phyloP scores from a whole-genome alignment of 2,888 invertebrate genomes.

The Amitus sp. region DNA sequence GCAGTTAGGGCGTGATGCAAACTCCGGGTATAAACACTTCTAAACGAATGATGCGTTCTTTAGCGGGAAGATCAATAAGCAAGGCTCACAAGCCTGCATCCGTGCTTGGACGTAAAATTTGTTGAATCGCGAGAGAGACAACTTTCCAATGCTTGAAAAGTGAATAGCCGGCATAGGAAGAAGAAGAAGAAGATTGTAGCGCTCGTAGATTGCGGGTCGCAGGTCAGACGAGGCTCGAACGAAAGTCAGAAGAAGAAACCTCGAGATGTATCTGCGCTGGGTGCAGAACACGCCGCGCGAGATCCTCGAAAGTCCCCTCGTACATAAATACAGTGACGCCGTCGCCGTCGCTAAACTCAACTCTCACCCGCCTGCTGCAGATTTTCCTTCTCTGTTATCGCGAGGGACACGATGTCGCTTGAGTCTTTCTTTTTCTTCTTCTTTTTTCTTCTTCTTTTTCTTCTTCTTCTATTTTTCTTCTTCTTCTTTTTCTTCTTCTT shows the following conservation, averaged over 20 bases:
- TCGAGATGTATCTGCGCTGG: slow-evolving; percentile 37
- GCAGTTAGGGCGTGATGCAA: too few relatives aligned
- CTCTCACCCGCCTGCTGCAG: slow-evolving; percentile 35
- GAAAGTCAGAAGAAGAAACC: slow-evolving; percentile 42
- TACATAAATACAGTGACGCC: slow-evolving; percentile 30
- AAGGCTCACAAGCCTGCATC: slow-evolving; percentile 17
- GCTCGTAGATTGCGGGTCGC: slow-evolving; percentile 38
- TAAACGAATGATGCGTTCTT: slow-evolving; percentile 26
- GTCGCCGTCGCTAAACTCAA: slow-evolving; percentile 22
- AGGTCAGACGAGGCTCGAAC: slow-evolving; percentile 38
- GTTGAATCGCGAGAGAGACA: slow-evolving; percentile 27
- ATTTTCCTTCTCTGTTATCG: slow-evolving; percentile 33
- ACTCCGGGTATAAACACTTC: too few relatives aligned
- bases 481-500: neutral
- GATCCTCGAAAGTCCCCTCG: slow-evolving; percentile 40
- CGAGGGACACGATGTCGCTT: slow-evolving; percentile 5
- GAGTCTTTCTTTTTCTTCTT: neutral
- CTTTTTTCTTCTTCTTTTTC: neutral
- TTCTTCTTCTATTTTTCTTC: neutral
- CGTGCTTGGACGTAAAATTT: slow-evolving; percentile 26
- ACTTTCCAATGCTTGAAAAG: slow-evolving; percentile 38
- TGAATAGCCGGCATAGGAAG: slow-evolving; percentile 39
- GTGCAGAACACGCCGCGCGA: slow-evolving; percentile 32
- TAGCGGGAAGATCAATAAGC: slow-evolving; percentile 27
- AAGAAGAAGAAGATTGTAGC: slow-evolving; percentile 40